Conservation (phyloP, 1,140 invertebrate species). For the Linepithema humile region DNA sequence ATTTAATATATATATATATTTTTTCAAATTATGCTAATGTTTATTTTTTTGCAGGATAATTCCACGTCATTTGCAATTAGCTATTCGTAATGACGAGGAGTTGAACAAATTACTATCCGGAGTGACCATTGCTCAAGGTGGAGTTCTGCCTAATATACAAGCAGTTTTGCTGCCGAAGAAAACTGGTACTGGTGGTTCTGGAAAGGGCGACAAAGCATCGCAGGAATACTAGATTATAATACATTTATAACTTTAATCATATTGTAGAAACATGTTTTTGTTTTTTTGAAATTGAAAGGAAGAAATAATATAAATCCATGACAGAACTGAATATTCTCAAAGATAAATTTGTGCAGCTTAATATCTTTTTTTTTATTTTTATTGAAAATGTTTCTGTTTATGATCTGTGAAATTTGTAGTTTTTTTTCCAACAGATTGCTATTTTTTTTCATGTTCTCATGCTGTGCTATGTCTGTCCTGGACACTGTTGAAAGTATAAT, state of each 20-base stretch:
- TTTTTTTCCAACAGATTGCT: too few species aligned
- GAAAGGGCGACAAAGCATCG: conserved; percentile 74
- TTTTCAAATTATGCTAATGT: background rate
- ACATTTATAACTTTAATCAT: conserved; percentile 66
- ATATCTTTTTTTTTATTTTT: background rate
- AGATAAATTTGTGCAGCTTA: background rate
- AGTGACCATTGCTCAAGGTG: conserved; percentile 92
- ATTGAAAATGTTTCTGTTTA: too few species aligned
- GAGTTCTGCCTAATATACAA: conserved; percentile 91
- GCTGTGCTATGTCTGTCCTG: background rate
- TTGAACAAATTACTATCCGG: conserved; percentile 91
- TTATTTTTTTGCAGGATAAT: conserved; percentile 85
- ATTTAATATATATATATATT: background rate
- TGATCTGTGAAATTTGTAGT: background rate
- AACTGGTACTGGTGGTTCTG: conserved; percentile 80
- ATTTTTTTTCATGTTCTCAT: background rate
- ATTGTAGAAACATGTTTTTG: conserved; percentile 58
- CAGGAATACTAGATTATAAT: conserved; percentile 75
- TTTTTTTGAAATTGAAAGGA: conserved; percentile 35
- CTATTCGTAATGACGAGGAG: conserved; percentile 93
- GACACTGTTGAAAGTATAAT: conserved; percentile 43
- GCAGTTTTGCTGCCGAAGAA: conserved; percentile 90
- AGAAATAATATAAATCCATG: background rate
- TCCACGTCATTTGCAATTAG: conserved; percentile 91
- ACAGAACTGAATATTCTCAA: background rate